phyloP scores from a whole-genome alignment of 2,888 invertebrate genomes.

The Selenia dentaria region DNA sequence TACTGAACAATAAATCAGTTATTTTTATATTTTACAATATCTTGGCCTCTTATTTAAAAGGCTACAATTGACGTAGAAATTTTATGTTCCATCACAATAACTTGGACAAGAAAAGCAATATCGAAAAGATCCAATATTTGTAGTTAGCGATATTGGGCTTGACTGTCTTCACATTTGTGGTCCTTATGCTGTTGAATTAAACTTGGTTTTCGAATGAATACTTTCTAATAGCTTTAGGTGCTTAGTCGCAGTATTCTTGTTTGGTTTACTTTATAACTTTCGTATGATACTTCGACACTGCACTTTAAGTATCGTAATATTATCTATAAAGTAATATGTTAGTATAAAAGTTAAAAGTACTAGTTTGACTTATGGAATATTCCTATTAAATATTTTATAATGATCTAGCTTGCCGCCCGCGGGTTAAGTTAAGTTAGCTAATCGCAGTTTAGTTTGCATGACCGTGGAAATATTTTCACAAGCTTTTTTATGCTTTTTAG shows the following conservation, averaged over 20 bases:
- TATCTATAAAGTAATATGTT: not conserved
- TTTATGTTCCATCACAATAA: conserved; percentile 29
- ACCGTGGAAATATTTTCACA: no score
- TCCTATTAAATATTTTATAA: no score
- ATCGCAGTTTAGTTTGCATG: no score
- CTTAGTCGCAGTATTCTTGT: conserved; percentile 5
- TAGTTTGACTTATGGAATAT: no score
- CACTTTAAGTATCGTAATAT: not conserved
- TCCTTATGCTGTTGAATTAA: conserved; percentile 6
- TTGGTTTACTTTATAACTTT: conserved; percentile 8
- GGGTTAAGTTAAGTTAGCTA: no score
- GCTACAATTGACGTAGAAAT: conserved; percentile 19
- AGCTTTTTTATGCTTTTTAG: no score
- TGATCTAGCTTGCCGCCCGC: no score
- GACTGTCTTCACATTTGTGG: conserved; percentile 19
- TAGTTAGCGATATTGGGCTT: conserved; percentile 46
- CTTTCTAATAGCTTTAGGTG: not conserved
- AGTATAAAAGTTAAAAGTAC: no score
- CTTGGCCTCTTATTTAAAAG: no score
- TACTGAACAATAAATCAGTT: no score
- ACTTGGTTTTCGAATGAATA: conserved; percentile 4
- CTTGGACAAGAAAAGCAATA: conserved; percentile 45
- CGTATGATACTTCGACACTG: not conserved
- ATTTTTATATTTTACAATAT: no score
- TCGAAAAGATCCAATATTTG: conserved; percentile 56